Base-by-base conservation (phyloP, 2,113 vertebrate species). In the Pelodiscus sinensis region DNA sequence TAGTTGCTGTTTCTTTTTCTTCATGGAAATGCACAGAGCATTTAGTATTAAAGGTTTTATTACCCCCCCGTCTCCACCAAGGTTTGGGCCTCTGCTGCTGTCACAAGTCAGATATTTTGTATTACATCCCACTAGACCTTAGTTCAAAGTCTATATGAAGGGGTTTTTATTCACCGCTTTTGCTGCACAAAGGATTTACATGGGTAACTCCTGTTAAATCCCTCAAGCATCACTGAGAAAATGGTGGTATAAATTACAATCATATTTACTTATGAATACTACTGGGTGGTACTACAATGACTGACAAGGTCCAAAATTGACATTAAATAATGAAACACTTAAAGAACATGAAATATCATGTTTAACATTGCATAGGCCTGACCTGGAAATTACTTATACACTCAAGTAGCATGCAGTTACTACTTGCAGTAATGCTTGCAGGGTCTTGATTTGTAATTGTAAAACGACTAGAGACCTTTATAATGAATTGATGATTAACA, bases 161-260 rank as follows among this genome's bases (percentile, higher is more conserved):
- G 57, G 71, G 92, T 95, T 94, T 96, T 94, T 96, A 97, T 96
- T 97, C 97, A 94, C 90, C 87, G 83, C 96, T 92, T 92, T 97
- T 97, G 97, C 97, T 4, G 4, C 87, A 89, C 90, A 85, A 75
- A 86, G 96, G 96, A 97, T 97, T 97, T 97, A 96, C 97, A 96
- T 93, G 57, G 88, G 85, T 95, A 96, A 96, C 96, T 95, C 82
- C 80, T 94, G 95, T 96, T 96, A 97, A 97, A 97, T 96, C 96
- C 95, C 92, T 93, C 94, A 96, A 92, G 92, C 96, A 93, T 96
- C 96, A 91, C 87, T 93, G 95, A 93, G 15, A 19, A 95, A 82
- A 95, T 86, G 35, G 93, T 94, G 73, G 95, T 85, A 93, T 95
- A 96, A 96, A 95, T 97, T 97, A 90, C 92, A 90, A 88, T 96